Conservation (phyloP, 2,888 invertebrate species). For the Trichogramma dendrolimi region DNA sequence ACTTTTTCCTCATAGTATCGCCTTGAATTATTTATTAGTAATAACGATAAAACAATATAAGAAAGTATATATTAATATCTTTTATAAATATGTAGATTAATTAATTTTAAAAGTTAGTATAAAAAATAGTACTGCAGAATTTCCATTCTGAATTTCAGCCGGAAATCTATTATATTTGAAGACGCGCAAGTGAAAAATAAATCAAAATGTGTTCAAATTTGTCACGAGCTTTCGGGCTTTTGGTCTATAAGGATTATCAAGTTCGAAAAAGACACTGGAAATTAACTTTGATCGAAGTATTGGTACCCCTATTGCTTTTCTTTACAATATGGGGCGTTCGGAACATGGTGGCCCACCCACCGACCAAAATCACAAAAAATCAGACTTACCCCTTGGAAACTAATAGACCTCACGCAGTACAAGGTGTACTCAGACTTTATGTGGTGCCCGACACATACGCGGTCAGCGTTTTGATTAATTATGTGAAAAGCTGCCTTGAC, state of each 20-base stretch:
- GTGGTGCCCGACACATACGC: no score
- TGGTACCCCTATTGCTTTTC: conserved; percentile 38
- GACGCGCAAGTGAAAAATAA: background rate
- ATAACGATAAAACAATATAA: no score
- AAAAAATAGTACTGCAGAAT: no score
- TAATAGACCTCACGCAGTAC: background rate
- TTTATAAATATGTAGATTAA: no score
- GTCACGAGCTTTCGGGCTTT: conserved; percentile 30
- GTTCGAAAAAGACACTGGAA: conserved; percentile 41
- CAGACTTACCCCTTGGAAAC: conserved; percentile 29
- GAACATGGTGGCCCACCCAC: conserved; percentile 11
- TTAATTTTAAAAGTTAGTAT: no score
- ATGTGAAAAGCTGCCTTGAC: no score
- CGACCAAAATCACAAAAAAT: conserved; percentile 24
- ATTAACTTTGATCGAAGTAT: conserved; percentile 34
- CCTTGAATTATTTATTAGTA: no score
- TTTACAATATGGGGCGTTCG: conserved; percentile 33
- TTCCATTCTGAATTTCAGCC: background rate
- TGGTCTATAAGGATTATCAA: conserved; percentile 39
- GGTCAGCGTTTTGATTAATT: no score
- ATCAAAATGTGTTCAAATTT: background rate
- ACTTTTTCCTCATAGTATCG: no score
- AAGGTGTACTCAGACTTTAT: no score
- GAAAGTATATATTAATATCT: no score
- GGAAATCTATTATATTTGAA: background rate